These are phyloP conservation scores for Ramphastos sulfuratus DNA, from an alignment of 2,113 vertebrate species.

Conservation along the genomic window DNA sequence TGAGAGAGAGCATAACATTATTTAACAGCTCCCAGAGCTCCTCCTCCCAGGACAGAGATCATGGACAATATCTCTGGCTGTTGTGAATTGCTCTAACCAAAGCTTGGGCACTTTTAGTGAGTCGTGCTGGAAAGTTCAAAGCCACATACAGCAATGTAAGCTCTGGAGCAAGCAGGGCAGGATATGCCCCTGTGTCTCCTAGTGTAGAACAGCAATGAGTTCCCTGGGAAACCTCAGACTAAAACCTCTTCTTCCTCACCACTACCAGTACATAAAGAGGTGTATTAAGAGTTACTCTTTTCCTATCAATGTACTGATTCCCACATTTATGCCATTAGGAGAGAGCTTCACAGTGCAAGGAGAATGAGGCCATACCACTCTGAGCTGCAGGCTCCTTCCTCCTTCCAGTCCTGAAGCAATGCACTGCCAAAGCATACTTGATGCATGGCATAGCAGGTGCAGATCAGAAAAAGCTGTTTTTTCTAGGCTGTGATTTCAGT, in stretches of 20 bases:
- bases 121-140: not conserved
- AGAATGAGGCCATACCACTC: not conserved
- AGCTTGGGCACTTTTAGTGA: not conserved
- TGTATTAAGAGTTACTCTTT: not conserved
- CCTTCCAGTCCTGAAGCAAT: not conserved
- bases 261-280: not conserved
- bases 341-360: not conserved
- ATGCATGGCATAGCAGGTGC: not conserved
- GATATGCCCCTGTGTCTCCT: not conserved
- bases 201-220: not conserved
- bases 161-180: not conserved
- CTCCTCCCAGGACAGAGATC: not conserved
- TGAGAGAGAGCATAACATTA: not conserved
- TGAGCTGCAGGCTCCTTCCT: not conserved
- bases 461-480: not conserved
- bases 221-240: not conserved
- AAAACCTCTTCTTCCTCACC: not conserved
- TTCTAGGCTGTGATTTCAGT: not conserved
- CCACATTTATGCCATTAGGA: not conserved
- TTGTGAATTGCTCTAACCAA: not conserved
- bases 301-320: not conserved
- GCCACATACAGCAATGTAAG: not conserved
- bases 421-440: not conserved
- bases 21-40: not conserved
- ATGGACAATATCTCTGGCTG: not conserved